Evolutionary conservation across 2,113 vertebrate genomes (phyloP), one percentile per base, ranked within the genome.

Genomic region (Eira barbara): DNA sequence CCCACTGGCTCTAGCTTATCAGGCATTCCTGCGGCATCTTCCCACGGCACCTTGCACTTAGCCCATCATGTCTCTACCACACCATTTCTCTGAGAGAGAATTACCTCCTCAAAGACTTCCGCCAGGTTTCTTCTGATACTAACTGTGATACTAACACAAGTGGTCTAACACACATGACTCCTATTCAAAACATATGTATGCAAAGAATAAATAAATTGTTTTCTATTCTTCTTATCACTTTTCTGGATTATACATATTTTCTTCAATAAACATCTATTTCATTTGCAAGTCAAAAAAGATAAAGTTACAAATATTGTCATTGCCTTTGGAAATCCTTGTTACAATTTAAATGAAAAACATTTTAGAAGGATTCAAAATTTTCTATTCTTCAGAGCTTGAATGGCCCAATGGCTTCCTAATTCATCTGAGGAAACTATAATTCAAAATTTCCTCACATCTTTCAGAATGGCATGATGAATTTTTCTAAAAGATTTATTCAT

Each of bases 261-360:
- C n/a, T 80, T 94, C 80, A 81, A 63, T 85, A 88, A 94, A 88
- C 45, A 57, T 61, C 29, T 79, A 67, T 89, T 92, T 97, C 39
- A 94, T 85, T 85, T n/a, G 3, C 79, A 95, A 97, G 61, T 94
- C 8, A 71, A 83, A 96, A 93, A 94, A 88, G 36, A 86, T 74
- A 80, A 86, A 87, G 82, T 80, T 92, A 69, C 61, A 80, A 45
- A 92, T 29, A 36, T 67, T 90, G 21, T 90, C 73, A 82, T 52
- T 47, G 85, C 36, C 59, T 74, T 82, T 82, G 74, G 76, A 85
- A 63, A 95, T 73, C n/a, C 90, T 88, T 73, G 79, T 93, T 91
- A 79, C 94, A 87, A 94, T 95, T 78, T 95, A 97, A 95, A 95
- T 88, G 55, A 85, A 84, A 96, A 95, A 82, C 71, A 34, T 89